A percentile compares a stretch with the other conserved stretches of the same genome.
Conservation (phyloP, 2,797 vertebrate species). For the Acipenser oxyrinchus region DNA sequence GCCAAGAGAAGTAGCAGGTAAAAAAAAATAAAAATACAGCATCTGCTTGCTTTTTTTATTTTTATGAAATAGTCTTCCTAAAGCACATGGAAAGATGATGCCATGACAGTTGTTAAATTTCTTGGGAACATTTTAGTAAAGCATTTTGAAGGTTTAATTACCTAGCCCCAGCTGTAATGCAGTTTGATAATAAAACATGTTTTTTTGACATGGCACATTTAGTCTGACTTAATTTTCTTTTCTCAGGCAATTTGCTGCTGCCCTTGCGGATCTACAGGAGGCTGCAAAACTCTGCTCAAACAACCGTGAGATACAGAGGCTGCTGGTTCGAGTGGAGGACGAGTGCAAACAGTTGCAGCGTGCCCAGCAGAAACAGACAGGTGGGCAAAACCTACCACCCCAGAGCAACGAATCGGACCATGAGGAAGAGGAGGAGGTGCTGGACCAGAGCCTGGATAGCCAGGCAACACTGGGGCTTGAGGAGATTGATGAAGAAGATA, state of each 20-base stretch:
- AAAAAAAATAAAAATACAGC: constrained; percentile 2
- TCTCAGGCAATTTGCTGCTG: constrained; percentile 80
- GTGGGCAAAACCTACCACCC: constrained; percentile 36
- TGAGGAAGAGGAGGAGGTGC: constrained; percentile 67
- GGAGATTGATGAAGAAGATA: constrained; percentile 61
- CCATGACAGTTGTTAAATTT: too few species aligned
- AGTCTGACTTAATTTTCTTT: neutral
- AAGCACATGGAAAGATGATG: too few species aligned
- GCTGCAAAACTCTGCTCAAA: constrained; percentile 84
- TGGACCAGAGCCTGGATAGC: constrained; percentile 40
- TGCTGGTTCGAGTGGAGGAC: constrained; percentile 86
- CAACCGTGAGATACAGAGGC: constrained; percentile 84
- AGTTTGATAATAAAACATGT: neutral
- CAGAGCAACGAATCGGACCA: constrained; percentile 65
- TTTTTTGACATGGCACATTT: neutral
- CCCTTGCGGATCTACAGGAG: constrained; percentile 82
- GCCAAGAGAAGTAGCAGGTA: constrained; percentile 98
- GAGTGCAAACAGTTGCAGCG: constrained; percentile 89
- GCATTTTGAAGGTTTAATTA: neutral
- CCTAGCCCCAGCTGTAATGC: neutral
- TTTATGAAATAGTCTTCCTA: too few species aligned
- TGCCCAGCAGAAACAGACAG: constrained; percentile 71
- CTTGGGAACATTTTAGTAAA: neutral
- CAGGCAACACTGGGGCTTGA: constrained; percentile 36
- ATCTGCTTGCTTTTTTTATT: too few species aligned